A percentile compares a stretch with the other conserved stretches of the same genome.
Evolutionary conservation across 2,113 vertebrate species (phyloP).

Genomic region (Etia nguti): DNA sequence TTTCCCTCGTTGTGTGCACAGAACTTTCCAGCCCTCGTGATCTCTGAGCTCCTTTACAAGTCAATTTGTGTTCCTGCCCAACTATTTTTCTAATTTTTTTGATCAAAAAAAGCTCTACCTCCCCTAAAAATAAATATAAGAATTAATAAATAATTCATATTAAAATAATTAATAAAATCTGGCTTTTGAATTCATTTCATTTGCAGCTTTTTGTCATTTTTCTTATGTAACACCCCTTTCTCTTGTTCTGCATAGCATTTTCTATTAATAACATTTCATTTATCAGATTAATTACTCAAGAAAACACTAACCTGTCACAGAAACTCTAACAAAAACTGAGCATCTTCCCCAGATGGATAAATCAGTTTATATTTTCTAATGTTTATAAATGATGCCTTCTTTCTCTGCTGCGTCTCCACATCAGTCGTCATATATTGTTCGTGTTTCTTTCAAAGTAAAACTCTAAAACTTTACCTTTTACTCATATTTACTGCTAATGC

Average conservation of each 20-base stretch:
- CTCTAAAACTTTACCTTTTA: not conserved
- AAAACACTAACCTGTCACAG: not conserved
- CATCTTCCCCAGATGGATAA: not conserved
- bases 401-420: not conserved
- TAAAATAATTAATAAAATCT: not conserved
- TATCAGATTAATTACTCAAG: not conserved
- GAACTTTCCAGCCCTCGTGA: not conserved
- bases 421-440: rapidly evolving
- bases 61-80: not conserved
- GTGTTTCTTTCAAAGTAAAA: not conserved
- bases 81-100: not conserved
- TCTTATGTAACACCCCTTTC: not conserved
- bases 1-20: not conserved
- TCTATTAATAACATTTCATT: not conserved
- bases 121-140: not conserved
- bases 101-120: not conserved
- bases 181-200: not conserved
- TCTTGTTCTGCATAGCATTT: not conserved
- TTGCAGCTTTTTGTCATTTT: not conserved
- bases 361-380: not conserved
- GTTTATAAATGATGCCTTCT: not conserved
- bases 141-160: not conserved
- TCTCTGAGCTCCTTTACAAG: not conserved
- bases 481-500: not conserved
- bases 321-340: not conserved